Conservation (phyloP, 2,888 invertebrate species). For the Amiota minor region DNA sequence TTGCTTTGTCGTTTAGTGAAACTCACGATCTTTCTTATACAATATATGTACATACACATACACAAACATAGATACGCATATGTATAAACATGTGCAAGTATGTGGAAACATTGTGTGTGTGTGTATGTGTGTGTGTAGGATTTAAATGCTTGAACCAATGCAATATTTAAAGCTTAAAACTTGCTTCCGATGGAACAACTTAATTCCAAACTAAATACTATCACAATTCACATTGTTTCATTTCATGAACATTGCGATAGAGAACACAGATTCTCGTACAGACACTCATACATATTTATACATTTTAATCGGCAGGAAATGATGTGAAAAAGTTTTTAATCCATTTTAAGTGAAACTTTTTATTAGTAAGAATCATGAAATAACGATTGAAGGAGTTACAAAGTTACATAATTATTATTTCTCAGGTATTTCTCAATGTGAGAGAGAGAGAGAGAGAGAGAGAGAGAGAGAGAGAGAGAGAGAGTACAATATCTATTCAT, state of each 20-base stretch:
- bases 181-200: not conserved
- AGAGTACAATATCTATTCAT: too few relatives aligned
- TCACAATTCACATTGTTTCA: constrained; percentile 33
- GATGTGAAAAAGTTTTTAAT: constrained; percentile 54
- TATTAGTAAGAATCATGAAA: constrained; percentile 33
- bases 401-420: too few relatives aligned
- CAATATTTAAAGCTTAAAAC: constrained; percentile 40
- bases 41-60: not conserved
- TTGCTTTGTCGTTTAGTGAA: constrained; percentile 13
- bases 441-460: not conserved
- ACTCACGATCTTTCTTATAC: not conserved
- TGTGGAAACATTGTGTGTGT: too few relatives aligned
- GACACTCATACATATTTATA: too few relatives aligned
- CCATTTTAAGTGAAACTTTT: constrained; percentile 51
- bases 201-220: not conserved
- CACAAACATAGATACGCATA: not conserved
- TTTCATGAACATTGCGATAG: constrained; percentile 31
- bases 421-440: not conserved
- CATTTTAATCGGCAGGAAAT: constrained; percentile 54
- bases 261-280: constrained; percentile 29
- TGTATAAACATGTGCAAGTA: not conserved
- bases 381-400: too few relatives aligned
- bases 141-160: constrained; percentile 22
- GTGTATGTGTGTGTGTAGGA: not conserved
- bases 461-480: too few relatives aligned